phyloP scores from a whole-genome alignment of 2,888 invertebrate genomes.

The Leptinotarsa tumamoca region DNA sequence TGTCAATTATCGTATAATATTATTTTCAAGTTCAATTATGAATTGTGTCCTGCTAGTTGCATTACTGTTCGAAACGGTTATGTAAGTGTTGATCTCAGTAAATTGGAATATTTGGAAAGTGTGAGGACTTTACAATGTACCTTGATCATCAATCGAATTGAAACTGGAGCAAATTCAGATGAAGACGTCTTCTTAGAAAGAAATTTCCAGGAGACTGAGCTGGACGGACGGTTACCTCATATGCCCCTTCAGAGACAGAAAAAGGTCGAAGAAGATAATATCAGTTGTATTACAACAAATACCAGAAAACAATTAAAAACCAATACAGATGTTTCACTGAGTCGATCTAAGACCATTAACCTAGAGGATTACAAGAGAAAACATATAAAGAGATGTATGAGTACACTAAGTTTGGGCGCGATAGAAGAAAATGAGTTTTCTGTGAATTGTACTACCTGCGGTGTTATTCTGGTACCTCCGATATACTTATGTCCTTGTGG shows the following conservation, averaged over 20 bases:
- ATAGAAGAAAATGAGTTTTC: slow-evolving; percentile 49
- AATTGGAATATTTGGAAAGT: slow-evolving; percentile 36
- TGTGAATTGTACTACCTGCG: slow-evolving; percentile 51
- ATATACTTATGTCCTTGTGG: slow-evolving; percentile 53
- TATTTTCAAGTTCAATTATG: slow-evolving; percentile 30
- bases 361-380: slow-evolving; percentile 43
- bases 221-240: slow-evolving; percentile 21
- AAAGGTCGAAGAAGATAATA: slow-evolving; percentile 26
- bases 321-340: slow-evolving; percentile 29
- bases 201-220: neutral
- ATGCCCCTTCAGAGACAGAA: slow-evolving; percentile 35
- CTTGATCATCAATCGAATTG: slow-evolving; percentile 35
- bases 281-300: neutral
- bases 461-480: slow-evolving; percentile 51
- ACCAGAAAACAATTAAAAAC: neutral
- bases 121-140: slow-evolving; percentile 42
- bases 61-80: slow-evolving; percentile 36
- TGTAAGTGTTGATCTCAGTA: slow-evolving; percentile 42
- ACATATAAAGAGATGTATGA: slow-evolving; percentile 42
- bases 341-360: slow-evolving; percentile 48
- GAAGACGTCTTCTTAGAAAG: slow-evolving; percentile 31
- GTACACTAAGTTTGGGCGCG: slow-evolving; percentile 48
- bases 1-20: slow-evolving; percentile 52
- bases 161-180: slow-evolving; percentile 23
- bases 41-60: slow-evolving; percentile 33